Evolutionary conservation across 2,113 vertebrate genomes (phyloP).

Genomic region (Pseudonaja textilis): DNA sequence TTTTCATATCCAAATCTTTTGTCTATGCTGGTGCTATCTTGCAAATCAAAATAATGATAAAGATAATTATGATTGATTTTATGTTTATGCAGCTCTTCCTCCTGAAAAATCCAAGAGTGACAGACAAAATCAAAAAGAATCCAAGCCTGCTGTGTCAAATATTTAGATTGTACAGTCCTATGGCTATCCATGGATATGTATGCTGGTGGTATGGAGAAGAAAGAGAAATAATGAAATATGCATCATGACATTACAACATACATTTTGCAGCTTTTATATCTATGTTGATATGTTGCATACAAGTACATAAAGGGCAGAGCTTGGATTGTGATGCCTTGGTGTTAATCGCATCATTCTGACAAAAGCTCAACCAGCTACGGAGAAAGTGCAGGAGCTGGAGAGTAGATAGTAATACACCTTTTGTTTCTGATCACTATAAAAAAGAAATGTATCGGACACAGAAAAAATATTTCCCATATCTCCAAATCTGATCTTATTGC

Average conservation of each 20-base stretch:
- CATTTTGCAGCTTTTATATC: not conserved
- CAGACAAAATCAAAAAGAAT: not conserved
- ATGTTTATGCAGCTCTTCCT: not conserved
- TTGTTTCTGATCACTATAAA: not conserved
- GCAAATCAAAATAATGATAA: not conserved
- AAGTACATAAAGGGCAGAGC: not conserved
- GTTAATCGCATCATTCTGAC: not conserved
- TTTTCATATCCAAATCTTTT: not conserved
- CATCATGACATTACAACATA: not conserved
- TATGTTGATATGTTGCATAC: not conserved
- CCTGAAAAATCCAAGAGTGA: not conserved
- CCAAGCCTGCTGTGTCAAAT: not conserved
- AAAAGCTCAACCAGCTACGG: not conserved
- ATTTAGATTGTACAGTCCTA: not conserved
- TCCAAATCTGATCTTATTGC: not conserved
- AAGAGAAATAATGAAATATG: not conserved
- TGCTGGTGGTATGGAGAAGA: not conserved
- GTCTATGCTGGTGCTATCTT: not conserved
- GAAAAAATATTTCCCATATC: not conserved
- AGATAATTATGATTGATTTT: not conserved
- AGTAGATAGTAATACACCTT: not conserved
- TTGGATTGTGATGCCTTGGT: not conserved
- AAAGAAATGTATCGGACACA: not conserved
- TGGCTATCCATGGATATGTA: not conserved
- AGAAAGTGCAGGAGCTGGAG: not conserved